A percentile compares a stretch with the other conserved stretches of the same genome.
Evolutionary conservation across 2,797 vertebrate species (phyloP).

Genomic region (Chanos chanos): DNA sequence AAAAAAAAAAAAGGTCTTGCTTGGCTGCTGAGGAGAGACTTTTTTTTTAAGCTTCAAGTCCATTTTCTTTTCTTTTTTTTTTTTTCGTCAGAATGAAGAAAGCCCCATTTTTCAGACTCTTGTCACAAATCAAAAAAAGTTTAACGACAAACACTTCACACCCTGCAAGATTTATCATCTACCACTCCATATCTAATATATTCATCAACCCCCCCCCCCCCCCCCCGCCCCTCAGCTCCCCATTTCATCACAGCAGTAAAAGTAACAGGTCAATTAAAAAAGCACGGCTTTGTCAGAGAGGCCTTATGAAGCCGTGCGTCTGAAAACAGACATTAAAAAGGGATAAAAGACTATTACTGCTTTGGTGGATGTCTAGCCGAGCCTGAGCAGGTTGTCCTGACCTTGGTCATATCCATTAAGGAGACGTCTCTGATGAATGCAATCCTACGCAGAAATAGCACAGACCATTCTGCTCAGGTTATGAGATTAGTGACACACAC

Average conservation of each 20-base stretch:
- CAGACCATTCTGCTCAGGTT: slow-evolving; percentile 35
- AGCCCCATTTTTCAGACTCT: too few relatives aligned
- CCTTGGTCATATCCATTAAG: slow-evolving; percentile 39
- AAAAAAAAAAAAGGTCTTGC: too few relatives aligned
- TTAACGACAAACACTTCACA: too few relatives aligned
- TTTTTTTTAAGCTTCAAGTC: too few relatives aligned
- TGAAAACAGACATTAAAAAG: slow-evolving; percentile 62
- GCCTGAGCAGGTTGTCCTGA: slow-evolving; percentile 53
- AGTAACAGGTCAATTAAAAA: slow-evolving; percentile 56
- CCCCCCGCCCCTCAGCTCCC: slow-evolving; percentile 43
- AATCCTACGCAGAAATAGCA: slow-evolving; percentile 17
- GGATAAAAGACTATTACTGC: slow-evolving; percentile 60
- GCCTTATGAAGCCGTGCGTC: slow-evolving; percentile 53
- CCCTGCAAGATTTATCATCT: neutral
- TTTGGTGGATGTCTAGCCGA: slow-evolving; percentile 53
- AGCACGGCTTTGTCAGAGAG: slow-evolving; percentile 49
- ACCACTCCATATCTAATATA: slow-evolving; percentile 30
- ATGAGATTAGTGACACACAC: slow-evolving; percentile 38
- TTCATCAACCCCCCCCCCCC: slow-evolving; percentile 35
- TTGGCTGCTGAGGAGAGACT: slow-evolving; percentile 68
- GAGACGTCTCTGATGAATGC: slow-evolving; percentile 41
- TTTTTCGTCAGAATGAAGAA: too few relatives aligned
- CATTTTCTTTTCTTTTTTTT: too few relatives aligned
- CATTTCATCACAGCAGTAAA: slow-evolving; percentile 61
- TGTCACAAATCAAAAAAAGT: too few relatives aligned